Evolutionary conservation across 2,888 invertebrate species (phyloP).

Genomic region (Trachelus stipa): DNA sequence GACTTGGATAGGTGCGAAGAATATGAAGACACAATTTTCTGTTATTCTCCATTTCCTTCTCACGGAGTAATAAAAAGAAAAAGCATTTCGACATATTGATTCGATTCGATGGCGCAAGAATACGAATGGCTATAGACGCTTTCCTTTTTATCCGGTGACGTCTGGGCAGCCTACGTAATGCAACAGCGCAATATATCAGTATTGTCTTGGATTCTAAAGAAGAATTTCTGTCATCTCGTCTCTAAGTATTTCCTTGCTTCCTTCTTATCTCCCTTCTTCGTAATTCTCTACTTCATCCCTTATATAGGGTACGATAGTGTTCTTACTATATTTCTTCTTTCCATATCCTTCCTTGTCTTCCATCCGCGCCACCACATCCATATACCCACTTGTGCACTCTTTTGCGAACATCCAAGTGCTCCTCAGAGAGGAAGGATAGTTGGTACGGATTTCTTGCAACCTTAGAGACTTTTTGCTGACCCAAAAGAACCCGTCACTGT

Average conservation of each 20-base stretch:
- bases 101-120: not conserved
- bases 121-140: not conserved
- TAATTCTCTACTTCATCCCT: not conserved
- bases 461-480: constrained; percentile 32
- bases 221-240: not conserved
- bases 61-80: not conserved
- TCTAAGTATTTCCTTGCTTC: not conserved
- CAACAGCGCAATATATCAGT: constrained; percentile 31
- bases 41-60: not conserved
- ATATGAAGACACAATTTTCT: not conserved
- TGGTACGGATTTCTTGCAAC: constrained; percentile 36
- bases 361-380: not conserved
- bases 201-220: constrained; percentile 26
- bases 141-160: constrained; percentile 25
- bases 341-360: not conserved
- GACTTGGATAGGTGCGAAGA: not conserved
- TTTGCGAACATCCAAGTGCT: constrained; percentile 6
- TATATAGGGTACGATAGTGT: too few species aligned
- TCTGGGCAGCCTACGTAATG: constrained; percentile 28
- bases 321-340: not conserved
- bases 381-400: not conserved
- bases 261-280: not conserved
- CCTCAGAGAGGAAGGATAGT: constrained; percentile 13
- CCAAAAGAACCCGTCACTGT: constrained; percentile 32
- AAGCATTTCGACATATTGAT: not conserved